phyloP scores from a whole-genome alignment of 2,113 vertebrate species.

The Percopsis transmontana region DNA sequence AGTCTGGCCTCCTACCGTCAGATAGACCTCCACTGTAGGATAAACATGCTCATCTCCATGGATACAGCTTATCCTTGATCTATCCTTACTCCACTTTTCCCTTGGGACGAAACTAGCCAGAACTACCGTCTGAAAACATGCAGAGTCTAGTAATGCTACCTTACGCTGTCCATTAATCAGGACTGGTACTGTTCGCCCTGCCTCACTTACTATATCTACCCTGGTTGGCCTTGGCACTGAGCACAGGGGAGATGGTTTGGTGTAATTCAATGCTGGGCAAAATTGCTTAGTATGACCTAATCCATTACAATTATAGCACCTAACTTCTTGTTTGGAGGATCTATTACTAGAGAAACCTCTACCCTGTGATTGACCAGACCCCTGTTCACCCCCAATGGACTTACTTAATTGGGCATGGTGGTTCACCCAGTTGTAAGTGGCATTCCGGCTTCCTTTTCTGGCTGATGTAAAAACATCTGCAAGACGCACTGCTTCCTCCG shows the following conservation, averaged over 20 bases:
- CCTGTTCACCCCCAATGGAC: slow-evolving; percentile 3
- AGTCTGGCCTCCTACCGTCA: neutral
- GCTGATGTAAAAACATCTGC: slow-evolving; percentile 8
- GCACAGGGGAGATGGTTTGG: neutral
- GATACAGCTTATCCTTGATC: neutral
- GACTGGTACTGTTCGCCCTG: neutral
- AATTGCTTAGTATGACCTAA: neutral
- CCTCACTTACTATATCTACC: neutral
- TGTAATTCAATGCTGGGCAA: neutral
- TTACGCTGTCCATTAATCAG: neutral
- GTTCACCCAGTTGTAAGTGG: neutral
- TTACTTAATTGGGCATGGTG: neutral
- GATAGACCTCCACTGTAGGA: neutral
- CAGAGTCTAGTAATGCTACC: neutral
- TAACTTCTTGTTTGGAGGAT: neutral
- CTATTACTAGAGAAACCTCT: neutral
- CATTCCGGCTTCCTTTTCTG: neutral
- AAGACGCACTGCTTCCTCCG: slow-evolving; percentile 11
- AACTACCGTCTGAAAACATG: neutral
- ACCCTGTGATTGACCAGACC: neutral
- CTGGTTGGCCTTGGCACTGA: neutral
- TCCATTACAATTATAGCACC: neutral
- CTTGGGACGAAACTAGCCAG: neutral
- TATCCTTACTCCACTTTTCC: neutral
- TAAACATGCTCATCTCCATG: neutral